These are phyloP conservation scores for Tachypleus tridentatus DNA, from an alignment of 1,140 invertebrate species.

Conservation along the genomic window DNA sequence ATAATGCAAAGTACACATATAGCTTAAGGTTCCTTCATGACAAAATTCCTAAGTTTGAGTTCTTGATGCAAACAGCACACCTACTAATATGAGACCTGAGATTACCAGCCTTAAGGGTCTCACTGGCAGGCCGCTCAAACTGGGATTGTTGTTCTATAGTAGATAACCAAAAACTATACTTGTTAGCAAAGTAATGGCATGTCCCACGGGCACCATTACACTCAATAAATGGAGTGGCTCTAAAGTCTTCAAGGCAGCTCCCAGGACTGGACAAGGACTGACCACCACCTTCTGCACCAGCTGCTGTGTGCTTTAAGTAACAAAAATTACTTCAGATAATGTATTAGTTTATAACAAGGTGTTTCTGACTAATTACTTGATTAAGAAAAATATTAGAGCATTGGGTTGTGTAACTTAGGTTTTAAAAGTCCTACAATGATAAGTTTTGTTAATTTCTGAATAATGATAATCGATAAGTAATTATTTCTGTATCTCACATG, in stretches of 20 bases:
- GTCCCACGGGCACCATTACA: conserved; percentile 83
- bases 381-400: too few species aligned
- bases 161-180: conserved; percentile 96
- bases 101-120: conserved; percentile 85
- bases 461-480: too few species aligned
- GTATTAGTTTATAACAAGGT: too few species aligned
- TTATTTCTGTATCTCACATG: too few species aligned
- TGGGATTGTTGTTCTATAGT: conserved; percentile 71
- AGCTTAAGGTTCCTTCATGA: too few species aligned
- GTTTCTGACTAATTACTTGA: too few species aligned
- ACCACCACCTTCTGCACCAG: conserved; percentile 78
- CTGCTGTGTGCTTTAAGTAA: conserved; percentile 67
- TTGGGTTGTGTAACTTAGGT: too few species aligned
- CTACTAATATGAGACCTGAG: conserved; percentile 71
- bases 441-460: too few species aligned
- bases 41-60: conserved; percentile 10
- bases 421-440: too few species aligned
- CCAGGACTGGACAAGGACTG: conserved; percentile 83
- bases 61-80: conserved; percentile 81
- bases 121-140: conserved; percentile 66
- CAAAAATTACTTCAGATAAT: neutral
- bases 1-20: too few species aligned
- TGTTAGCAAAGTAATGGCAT: conserved; percentile 94
- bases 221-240: conserved; percentile 78
- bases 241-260: conserved; percentile 83